Evolutionary conservation across 2,797 vertebrate species (phyloP).

Genomic region (Tenualosa ilisha): DNA sequence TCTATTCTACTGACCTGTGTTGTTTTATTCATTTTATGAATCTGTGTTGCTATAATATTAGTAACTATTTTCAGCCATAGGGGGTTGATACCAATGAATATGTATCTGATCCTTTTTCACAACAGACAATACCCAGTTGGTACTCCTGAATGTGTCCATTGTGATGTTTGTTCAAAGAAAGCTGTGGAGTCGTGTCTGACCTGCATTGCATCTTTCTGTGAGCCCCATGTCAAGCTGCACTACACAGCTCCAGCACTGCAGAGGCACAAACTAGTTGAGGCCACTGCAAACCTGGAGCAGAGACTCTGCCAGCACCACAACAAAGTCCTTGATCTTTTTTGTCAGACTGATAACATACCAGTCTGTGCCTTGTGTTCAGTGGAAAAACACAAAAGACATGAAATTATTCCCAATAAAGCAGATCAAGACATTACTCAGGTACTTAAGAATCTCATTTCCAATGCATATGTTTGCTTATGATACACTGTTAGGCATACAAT

Average conservation of each 20-base stretch:
- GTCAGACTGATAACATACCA: not conserved
- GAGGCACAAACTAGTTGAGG: conserved; percentile 21
- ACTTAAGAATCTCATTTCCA: not conserved
- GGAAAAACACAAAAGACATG: conserved; percentile 13
- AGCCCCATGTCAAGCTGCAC: conserved; percentile 23
- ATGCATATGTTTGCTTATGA: not conserved
- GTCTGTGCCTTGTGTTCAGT: conserved; percentile 7
- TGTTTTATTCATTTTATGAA: not conserved
- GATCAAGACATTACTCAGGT: not conserved
- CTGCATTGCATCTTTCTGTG: conserved; percentile 36
- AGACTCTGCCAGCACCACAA: not conserved
- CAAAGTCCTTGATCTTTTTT: conserved; percentile 13
- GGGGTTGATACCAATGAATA: no score
- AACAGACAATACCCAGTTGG: not conserved
- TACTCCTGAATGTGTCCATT: not conserved
- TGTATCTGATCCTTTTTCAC: not conserved
- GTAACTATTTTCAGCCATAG: not conserved
- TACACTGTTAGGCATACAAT: no score
- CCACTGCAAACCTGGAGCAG: not conserved
- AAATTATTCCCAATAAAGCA: not conserved
- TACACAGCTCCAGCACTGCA: conserved; percentile 26
- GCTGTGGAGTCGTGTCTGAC: conserved; percentile 32
- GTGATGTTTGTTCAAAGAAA: conserved; percentile 29
- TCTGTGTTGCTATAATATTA: not conserved
- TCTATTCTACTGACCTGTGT: no score